phyloP scores from a whole-genome alignment of 2,797 vertebrate genomes.

The Limnodromus scolopaceus region DNA sequence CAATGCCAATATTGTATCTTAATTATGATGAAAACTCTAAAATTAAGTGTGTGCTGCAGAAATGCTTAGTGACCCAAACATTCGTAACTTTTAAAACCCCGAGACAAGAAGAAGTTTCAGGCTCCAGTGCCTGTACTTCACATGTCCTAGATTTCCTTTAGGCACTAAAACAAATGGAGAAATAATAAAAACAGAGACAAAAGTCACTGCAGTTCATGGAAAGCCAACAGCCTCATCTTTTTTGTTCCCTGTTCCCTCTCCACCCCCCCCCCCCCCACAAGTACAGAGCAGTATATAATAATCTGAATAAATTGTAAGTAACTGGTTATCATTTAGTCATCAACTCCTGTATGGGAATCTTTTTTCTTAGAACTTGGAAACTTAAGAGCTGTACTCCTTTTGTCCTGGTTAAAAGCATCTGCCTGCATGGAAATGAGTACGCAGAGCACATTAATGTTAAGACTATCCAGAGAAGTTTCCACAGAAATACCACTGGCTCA shows the following conservation, averaged over 20 bases:
- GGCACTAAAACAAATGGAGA: not conserved
- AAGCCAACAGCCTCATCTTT: not conserved
- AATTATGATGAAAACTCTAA: not conserved
- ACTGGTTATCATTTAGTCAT: not conserved
- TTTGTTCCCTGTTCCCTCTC: no score
- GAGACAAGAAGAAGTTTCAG: not conserved
- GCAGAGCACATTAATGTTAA: not conserved
- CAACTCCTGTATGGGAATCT: rapidly evolving
- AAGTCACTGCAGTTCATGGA: not conserved
- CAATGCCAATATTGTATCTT: not conserved
- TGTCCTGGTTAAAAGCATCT: not conserved
- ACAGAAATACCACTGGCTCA: not conserved
- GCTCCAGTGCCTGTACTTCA: not conserved
- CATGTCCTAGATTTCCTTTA: not conserved
- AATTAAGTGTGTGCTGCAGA: not conserved
- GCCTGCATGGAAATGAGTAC: rapidly evolving
- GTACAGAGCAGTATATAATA: not conserved
- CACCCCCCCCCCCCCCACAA: not conserved
- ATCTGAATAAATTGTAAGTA: not conserved
- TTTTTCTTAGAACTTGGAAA: not conserved
- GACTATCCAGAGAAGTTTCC: not conserved
- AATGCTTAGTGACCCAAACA: not conserved
- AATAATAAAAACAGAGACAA: not conserved
- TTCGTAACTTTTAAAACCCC: not conserved
- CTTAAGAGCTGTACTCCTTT: not conserved